Conservation (phyloP, 2,113 vertebrate species). For the Callorhinus ursinus region DNA sequence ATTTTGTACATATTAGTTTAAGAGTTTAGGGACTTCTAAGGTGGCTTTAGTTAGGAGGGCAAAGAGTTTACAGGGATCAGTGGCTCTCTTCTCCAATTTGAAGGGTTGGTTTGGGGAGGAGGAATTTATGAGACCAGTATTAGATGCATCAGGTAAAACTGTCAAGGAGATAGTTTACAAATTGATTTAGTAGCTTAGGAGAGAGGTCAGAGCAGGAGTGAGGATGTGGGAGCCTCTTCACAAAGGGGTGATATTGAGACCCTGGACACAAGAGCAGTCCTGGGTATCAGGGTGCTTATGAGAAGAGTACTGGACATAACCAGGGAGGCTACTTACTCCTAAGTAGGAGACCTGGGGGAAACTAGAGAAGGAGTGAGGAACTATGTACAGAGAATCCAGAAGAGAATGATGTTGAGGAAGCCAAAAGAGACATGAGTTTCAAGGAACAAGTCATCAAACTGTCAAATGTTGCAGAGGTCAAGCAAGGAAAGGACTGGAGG, state of each 20-base stretch:
- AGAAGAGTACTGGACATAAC: neutral
- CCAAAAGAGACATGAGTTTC: neutral
- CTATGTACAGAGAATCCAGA: neutral
- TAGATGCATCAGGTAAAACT: neutral
- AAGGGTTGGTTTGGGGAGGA: neutral
- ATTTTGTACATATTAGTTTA: neutral
- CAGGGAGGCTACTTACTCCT: neutral
- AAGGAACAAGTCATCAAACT: slow-evolving; percentile 24
- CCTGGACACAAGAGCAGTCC: neutral
- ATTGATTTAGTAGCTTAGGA: neutral
- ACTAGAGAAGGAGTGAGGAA: neutral
- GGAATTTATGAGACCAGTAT: neutral
- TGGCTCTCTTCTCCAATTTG: neutral
- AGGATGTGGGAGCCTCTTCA: neutral
- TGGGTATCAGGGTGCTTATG: neutral
- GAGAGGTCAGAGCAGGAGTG: neutral
- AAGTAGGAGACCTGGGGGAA: neutral
- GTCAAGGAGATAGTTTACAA: neutral
- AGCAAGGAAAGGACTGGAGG: neutral
- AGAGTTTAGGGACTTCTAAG: neutral
- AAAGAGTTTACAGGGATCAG: neutral
- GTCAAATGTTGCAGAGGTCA: neutral
- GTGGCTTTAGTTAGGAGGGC: neutral
- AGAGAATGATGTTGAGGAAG: neutral
- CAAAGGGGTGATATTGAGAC: neutral